phyloP scores from a whole-genome alignment of 1,140 invertebrate species.

The Glomeris maerens region DNA sequence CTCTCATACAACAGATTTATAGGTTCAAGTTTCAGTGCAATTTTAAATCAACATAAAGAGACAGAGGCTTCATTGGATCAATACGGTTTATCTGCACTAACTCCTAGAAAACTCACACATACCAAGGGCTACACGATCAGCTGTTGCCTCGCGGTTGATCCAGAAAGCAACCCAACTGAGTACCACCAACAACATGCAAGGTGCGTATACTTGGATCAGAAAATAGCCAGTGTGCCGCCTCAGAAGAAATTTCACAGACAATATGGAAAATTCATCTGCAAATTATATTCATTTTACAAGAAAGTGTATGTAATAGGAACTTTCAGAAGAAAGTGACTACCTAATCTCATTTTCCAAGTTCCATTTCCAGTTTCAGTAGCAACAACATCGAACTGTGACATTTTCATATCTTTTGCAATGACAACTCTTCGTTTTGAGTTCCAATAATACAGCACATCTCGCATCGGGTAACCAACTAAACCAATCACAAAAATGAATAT shows the following conservation, averaged over 20 bases:
- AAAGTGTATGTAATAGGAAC: no score
- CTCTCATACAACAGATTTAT: no score
- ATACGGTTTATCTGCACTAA: no score
- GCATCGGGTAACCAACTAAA: constrained; percentile 75
- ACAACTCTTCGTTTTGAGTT: constrained; percentile 63
- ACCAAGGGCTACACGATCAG: constrained; percentile 57
- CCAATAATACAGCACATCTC: constrained; percentile 82
- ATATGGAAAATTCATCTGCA: constrained; percentile 27
- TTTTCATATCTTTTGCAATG: constrained; percentile 73
- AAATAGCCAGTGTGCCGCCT: constrained; percentile 39
- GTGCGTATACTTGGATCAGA: constrained; percentile 40
- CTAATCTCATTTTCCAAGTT: constrained; percentile 39
- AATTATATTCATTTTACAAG: constrained; percentile 1
- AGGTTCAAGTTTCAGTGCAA: no score
- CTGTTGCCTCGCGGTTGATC: constrained; percentile 31
- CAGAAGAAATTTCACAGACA: constrained; percentile 37
- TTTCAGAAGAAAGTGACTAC: constrained; percentile 18
- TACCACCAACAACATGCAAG: constrained; percentile 36
- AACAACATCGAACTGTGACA: constrained; percentile 83
- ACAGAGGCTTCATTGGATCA: no score
- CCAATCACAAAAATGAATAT: constrained; percentile 8
- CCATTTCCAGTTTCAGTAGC: constrained; percentile 62
- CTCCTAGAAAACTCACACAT: no score
- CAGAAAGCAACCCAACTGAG: constrained; percentile 43
- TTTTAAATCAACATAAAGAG: no score